Conservation (phyloP, 2,797 vertebrate species). For the Fringilla coelebs region DNA sequence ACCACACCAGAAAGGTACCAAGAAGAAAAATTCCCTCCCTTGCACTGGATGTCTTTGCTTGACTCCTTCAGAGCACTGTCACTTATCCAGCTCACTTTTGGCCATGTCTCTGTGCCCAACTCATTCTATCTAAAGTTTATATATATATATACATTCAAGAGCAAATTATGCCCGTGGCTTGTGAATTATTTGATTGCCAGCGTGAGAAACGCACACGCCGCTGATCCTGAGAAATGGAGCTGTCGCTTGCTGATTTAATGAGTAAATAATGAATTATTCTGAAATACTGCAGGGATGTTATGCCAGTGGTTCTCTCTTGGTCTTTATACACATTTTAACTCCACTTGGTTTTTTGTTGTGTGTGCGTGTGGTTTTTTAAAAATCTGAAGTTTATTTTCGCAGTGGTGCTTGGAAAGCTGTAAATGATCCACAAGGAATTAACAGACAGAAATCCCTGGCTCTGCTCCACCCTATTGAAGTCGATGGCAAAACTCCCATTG, state of each 20-base stretch:
- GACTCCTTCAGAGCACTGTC: background rate
- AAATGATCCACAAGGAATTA: constrained; percentile 62
- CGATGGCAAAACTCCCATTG: constrained; percentile 11
- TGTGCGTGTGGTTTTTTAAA: constrained; percentile 27
- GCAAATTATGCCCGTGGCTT: background rate
- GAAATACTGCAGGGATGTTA: background rate
- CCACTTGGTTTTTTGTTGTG: constrained; percentile 32
- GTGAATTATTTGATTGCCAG: background rate
- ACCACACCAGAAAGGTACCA: background rate
- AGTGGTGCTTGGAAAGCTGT: constrained; percentile 53
- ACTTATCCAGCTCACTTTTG: background rate
- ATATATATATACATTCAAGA: background rate
- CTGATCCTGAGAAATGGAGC: background rate
- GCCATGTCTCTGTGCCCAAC: background rate
- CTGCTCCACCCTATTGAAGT: constrained; percentile 44
- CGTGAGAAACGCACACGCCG: background rate
- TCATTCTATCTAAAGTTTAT: background rate
- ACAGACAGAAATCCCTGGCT: constrained; percentile 51
- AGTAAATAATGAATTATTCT: constrained; percentile 40
- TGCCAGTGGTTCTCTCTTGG: background rate
- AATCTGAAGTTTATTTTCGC: constrained; percentile 66
- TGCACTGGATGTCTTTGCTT: background rate
- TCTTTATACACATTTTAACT: constrained; percentile 18
- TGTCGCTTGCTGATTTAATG: background rate
- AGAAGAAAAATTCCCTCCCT: background rate